Evolutionary conservation across 2,888 invertebrate species (phyloP).

Genomic region (Apodemia duryi): DNA sequence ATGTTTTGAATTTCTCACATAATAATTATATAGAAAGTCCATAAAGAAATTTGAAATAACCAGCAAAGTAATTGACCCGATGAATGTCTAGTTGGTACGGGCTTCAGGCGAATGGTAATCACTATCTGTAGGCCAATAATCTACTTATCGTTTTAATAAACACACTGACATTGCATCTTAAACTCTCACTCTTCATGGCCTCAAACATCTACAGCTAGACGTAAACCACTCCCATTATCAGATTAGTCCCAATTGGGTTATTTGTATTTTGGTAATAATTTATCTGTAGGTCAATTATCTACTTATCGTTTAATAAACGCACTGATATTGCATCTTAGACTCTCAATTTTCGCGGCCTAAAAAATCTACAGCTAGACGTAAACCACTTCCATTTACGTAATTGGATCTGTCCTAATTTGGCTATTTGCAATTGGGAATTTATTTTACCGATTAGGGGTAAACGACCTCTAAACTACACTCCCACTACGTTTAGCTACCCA

Average conservation of each 20-base stretch:
- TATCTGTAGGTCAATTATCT: slow-evolving; percentile 66
- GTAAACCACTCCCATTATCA: background rate
- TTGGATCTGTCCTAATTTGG: background rate
- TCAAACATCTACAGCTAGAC: background rate
- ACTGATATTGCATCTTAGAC: slow-evolving; percentile 18
- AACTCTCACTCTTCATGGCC: slow-evolving; percentile 6
- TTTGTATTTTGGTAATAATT: too few relatives aligned
- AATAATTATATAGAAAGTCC: slow-evolving; percentile 57
- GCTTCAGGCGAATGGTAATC: slow-evolving; percentile 52
- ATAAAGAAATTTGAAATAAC: slow-evolving; percentile 53
- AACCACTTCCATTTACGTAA: background rate
- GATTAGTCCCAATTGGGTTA: too few relatives aligned
- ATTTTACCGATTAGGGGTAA: background rate
- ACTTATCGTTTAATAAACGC: slow-evolving; percentile 51
- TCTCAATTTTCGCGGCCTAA: background rate
- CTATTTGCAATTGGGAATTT: slow-evolving; percentile 4
- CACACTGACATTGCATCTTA: slow-evolving; percentile 31
- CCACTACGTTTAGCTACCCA: background rate
- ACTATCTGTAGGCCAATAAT: slow-evolving; percentile 66
- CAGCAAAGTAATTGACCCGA: slow-evolving; percentile 52
- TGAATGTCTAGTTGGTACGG: slow-evolving; percentile 46
- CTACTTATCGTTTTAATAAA: slow-evolving; percentile 51
- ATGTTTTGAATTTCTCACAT: slow-evolving; percentile 19
- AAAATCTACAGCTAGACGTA: background rate
- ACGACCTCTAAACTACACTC: background rate